Percentiles rank a stretch among this genome's conserved stretches.
Conservation (phyloP, 2,797 vertebrate genomes). For the Anguilla obscura region DNA sequence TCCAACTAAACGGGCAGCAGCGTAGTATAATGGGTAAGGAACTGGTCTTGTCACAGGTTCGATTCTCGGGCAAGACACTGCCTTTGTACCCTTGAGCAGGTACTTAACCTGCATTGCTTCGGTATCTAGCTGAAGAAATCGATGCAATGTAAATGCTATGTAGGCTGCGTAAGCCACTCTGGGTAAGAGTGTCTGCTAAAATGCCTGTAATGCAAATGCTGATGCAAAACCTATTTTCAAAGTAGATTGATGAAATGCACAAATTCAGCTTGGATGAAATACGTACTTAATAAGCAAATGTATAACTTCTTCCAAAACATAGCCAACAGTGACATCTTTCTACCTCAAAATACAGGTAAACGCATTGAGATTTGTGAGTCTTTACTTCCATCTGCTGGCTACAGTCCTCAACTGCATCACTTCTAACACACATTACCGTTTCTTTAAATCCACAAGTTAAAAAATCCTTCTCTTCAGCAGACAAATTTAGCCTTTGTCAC, state of each 20-base stretch:
- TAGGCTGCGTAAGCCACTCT: too few relatives aligned
- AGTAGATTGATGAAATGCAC: not conserved
- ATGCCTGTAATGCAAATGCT: not conserved
- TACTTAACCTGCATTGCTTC: too few relatives aligned
- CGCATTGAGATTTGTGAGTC: not conserved
- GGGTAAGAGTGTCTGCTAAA: too few relatives aligned
- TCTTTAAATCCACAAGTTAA: not conserved
- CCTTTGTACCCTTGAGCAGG: too few relatives aligned
- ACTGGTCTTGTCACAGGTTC: too few relatives aligned
- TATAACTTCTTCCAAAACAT: not conserved
- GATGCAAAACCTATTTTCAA: not conserved
- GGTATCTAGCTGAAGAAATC: too few relatives aligned
- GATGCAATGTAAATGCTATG: too few relatives aligned
- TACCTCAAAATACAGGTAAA: not conserved
- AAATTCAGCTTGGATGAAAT: not conserved
- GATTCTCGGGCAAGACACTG: too few relatives aligned
- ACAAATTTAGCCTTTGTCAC: not conserved
- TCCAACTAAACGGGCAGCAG: too few relatives aligned
- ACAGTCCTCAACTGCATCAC: not conserved
- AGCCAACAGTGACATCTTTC: not conserved
- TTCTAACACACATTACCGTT: not conserved
- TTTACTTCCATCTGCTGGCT: constrained; percentile 47
- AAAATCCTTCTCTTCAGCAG: not conserved
- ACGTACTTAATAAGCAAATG: too few relatives aligned
- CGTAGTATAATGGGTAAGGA: too few relatives aligned